Percentiles rank a stretch among this genome's conserved stretches.
These are phyloP conservation scores for Catonia carolina DNA, from an alignment of 2,888 invertebrate genomes.

Conservation along the genomic window DNA sequence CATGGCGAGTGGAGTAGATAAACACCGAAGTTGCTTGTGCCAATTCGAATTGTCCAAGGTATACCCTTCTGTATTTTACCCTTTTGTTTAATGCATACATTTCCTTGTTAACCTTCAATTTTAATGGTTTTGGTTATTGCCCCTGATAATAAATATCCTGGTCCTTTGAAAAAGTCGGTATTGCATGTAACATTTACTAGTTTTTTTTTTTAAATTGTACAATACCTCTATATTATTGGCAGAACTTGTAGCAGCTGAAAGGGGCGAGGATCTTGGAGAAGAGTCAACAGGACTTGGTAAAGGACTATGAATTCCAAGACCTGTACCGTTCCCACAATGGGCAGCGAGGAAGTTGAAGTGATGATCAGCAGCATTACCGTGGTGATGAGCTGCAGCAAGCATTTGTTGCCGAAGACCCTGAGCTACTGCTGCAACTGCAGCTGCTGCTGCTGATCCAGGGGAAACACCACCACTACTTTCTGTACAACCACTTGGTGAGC, in stretches of 20 bases:
- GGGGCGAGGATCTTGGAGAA: conserved; percentile 33
- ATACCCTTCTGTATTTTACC: too few species aligned
- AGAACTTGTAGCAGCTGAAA: conserved; percentile 30
- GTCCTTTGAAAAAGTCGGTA: too few species aligned
- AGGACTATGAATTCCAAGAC: conserved; percentile 30
- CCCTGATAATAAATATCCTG: too few species aligned
- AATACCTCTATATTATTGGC: conserved; percentile 36
- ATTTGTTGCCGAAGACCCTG: conserved; percentile 72
- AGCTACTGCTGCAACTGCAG: conserved; percentile 79
- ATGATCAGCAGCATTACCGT: conserved; percentile 38
- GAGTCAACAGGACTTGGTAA: conserved; percentile 42
- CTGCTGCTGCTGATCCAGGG: conserved; percentile 68
- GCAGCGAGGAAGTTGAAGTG: conserved; percentile 47
- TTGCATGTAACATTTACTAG: too few species aligned
- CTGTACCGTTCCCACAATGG: conserved; percentile 32
- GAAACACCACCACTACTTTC: conserved; percentile 41
- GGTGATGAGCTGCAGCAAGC: conserved; percentile 50
- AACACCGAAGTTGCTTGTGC: too few species aligned
- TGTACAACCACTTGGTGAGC: conserved; percentile 5
- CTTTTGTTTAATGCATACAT: too few species aligned
- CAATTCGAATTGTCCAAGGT: too few species aligned
- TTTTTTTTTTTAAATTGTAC: too few species aligned
- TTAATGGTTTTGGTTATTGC: too few species aligned
- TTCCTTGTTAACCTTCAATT: too few species aligned
- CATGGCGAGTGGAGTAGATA: too few species aligned